phyloP scores from a whole-genome alignment of 2,797 vertebrate species.

The Octomys mimax region DNA sequence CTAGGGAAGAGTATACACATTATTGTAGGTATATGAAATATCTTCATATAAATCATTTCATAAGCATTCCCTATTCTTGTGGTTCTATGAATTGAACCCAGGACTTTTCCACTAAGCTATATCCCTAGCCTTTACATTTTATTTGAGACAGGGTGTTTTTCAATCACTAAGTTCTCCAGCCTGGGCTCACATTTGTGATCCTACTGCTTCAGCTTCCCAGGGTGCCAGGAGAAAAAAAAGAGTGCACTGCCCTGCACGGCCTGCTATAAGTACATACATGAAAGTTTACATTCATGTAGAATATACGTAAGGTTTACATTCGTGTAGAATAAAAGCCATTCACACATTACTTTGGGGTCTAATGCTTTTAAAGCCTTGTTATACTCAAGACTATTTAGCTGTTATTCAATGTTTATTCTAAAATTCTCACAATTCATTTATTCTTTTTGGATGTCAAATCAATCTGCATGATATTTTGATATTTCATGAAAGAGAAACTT shows the following conservation, averaged over 20 bases:
- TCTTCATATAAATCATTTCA: conserved; percentile 37
- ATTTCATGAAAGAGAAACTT: not conserved
- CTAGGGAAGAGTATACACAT: not conserved
- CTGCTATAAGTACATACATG: not conserved
- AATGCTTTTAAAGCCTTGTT: conserved; percentile 27
- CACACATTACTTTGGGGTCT: not conserved
- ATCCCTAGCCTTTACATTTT: not conserved
- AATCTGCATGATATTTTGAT: not conserved
- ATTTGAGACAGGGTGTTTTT: not conserved
- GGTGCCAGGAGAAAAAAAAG: not conserved
- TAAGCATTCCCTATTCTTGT: not conserved
- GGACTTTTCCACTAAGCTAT: not conserved
- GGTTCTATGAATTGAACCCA: not conserved
- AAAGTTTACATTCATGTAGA: not conserved
- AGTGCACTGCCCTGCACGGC: not conserved
- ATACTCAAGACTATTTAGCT: not conserved
- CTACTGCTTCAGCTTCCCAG: not conserved
- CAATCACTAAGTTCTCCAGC: not conserved
- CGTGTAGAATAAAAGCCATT: conserved; percentile 6
- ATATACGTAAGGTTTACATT: not conserved
- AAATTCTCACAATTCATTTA: not conserved
- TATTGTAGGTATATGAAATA: conserved; percentile 8
- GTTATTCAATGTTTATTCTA: not conserved
- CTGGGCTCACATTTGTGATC: not conserved
- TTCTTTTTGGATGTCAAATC: not conserved